A percentile compares a stretch with the other conserved stretches of the same genome.
Conservation (phyloP, 2,113 vertebrate species). For the Thinocorus orbignyianus region DNA sequence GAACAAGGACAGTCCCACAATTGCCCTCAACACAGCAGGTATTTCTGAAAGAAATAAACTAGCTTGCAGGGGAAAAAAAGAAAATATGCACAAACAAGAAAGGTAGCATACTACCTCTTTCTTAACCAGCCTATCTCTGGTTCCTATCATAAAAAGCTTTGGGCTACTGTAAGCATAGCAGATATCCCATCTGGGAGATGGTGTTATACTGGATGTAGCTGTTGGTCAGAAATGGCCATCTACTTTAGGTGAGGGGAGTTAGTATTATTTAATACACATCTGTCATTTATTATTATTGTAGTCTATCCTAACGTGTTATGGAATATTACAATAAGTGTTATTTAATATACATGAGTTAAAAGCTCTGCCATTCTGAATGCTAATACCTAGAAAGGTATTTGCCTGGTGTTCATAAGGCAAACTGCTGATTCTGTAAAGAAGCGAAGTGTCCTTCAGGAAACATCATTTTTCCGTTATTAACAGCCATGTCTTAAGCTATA, state of each 20-base stretch:
- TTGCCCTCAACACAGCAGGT: neutral
- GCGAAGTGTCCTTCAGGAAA: neutral
- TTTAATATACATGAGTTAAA: neutral
- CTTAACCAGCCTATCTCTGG: neutral
- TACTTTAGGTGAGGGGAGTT: neutral
- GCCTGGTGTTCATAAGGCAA: neutral
- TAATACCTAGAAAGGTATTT: neutral
- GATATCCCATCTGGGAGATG: neutral
- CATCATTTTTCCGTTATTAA: neutral
- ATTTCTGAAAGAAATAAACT: neutral
- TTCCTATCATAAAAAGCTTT: neutral
- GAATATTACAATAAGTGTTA: neutral
- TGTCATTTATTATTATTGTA: neutral
- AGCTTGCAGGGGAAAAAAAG: neutral
- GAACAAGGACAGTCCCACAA: neutral
- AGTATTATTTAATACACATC: neutral
- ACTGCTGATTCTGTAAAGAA: neutral
- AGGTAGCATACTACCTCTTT: neutral
- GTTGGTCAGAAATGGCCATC: neutral
- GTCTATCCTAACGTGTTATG: neutral
- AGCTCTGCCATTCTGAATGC: neutral
- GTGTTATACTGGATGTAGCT: neutral
- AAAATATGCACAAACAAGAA: neutral
- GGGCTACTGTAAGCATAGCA: neutral
- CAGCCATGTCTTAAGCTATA: neutral